phyloP scores from a whole-genome alignment of 23 tunicate genomes.

The Aplidium turbinatum region DNA sequence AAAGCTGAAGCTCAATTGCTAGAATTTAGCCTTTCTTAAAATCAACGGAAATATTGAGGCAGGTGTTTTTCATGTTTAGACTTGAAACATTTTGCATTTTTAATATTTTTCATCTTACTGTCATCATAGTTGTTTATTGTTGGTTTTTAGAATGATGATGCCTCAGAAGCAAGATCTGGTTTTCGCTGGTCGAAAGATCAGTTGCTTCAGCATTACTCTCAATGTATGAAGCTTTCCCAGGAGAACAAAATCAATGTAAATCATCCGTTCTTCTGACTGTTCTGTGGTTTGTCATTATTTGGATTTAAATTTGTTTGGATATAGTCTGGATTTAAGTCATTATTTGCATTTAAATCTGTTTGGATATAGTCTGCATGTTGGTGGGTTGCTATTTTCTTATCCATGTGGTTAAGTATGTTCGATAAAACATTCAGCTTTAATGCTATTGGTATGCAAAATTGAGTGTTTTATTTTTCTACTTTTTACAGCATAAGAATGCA shows the following conservation, averaged over 20 bases:
- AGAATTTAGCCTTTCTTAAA: too few relatives aligned
- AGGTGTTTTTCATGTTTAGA: too few relatives aligned
- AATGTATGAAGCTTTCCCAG: slow-evolving; percentile 82
- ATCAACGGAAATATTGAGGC: too few relatives aligned
- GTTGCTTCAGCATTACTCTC: slow-evolving; percentile 64
- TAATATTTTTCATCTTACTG: background rate
- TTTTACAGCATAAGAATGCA: slow-evolving; percentile 80
- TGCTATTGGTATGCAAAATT: background rate
- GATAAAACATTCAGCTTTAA: background rate
- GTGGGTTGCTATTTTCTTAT: background rate
- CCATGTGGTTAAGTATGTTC: background rate
- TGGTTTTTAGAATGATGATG: slow-evolving; percentile 19
- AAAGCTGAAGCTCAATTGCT: too few relatives aligned
- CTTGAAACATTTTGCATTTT: background rate
- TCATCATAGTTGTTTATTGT: background rate
- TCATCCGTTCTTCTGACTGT: too few relatives aligned
- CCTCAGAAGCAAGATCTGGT: slow-evolving; percentile 8
- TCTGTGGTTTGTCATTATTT: too few relatives aligned
- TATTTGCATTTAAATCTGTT: too few relatives aligned
- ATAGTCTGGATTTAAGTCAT: too few relatives aligned
- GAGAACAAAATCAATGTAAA: slow-evolving; percentile 91
- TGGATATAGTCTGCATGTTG: background rate
- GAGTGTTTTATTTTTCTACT: background rate
- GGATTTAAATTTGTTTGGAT: too few relatives aligned
- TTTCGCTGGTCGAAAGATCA: slow-evolving; percentile 65